Conservation (phyloP, 1,140 invertebrate genomes). For the Euwallacea fornicatus region DNA sequence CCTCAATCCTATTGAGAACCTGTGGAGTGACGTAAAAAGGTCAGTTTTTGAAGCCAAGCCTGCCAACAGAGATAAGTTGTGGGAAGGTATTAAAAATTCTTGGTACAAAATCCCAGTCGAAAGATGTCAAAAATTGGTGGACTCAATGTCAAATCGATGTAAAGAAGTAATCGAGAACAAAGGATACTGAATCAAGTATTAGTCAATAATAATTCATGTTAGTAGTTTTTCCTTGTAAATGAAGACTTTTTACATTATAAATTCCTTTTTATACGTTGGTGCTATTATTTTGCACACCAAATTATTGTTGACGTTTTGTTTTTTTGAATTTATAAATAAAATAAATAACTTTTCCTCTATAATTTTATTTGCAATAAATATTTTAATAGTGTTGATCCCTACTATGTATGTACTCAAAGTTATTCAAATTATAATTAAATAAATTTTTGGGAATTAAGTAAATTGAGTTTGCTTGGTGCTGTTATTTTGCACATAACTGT, state of each 20-base stretch:
- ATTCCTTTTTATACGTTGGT: background rate
- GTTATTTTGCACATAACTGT: no score
- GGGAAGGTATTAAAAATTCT: background rate
- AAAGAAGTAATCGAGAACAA: no score
- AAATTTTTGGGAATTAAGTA: background rate
- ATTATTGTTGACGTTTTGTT: no score
- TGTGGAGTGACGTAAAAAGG: no score
- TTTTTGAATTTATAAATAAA: no score
- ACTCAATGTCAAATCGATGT: background rate
- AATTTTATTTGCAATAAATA: background rate
- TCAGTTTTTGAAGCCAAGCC: no score
- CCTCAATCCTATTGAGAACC: no score
- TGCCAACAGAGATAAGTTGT: no score
- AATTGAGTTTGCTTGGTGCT: background rate
- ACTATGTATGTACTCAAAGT: background rate
- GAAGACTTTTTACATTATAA: background rate
- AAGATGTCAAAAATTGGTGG: slow-evolving; percentile 2
- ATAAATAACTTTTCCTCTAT: background rate
- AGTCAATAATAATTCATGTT: no score
- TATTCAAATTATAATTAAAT: background rate
- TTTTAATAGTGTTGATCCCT: background rate
- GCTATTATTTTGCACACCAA: slow-evolving; percentile 1
- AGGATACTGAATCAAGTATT: no score
- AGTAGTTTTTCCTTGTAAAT: background rate
- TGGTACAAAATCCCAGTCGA: background rate